Evolutionary conservation across 2,888 invertebrate genomes (phyloP).

Genomic region (Spilarctia lutea): DNA sequence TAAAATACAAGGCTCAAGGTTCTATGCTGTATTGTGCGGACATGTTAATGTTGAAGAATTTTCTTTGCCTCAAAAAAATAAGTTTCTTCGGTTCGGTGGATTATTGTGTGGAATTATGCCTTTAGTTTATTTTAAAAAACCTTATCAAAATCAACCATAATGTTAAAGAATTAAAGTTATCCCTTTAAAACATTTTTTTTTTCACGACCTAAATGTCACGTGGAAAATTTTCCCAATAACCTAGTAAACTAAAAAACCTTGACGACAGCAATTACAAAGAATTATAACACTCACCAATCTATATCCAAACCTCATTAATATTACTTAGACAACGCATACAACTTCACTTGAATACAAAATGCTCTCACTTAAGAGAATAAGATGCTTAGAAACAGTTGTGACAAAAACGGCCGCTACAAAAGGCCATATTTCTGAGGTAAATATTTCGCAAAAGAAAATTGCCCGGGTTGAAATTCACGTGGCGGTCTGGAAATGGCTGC

Average conservation of each 20-base stretch:
- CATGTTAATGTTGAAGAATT: background rate
- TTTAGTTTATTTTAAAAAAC: background rate
- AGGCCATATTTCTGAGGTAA: slow-evolving; percentile 36
- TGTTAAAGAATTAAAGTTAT: too few species aligned
- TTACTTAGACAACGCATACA: background rate
- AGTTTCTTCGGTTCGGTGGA: background rate
- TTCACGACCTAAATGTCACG: background rate
- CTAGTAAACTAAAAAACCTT: background rate
- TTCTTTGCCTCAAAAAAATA: background rate
- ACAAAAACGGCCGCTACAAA: slow-evolving; percentile 17
- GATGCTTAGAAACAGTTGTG: slow-evolving; percentile 12
- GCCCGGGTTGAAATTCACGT: slow-evolving; percentile 46
- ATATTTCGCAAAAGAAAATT: slow-evolving; percentile 51
- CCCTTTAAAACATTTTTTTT: too few species aligned
- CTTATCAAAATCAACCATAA: too few species aligned
- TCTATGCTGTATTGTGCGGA: background rate
- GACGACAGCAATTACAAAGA: background rate
- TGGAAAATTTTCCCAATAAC: background rate
- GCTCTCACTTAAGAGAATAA: slow-evolving; percentile 11
- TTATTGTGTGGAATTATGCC: background rate
- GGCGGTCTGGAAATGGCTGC: slow-evolving; percentile 45
- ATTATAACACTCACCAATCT: background rate
- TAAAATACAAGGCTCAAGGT: slow-evolving; percentile 11
- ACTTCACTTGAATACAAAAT: slow-evolving; percentile 10
- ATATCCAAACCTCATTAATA: slow-evolving; percentile 6